These are phyloP conservation scores for Reinhardtius hippoglossoides DNA, from an alignment of 2,113 vertebrate genomes.

Conservation along the genomic window DNA sequence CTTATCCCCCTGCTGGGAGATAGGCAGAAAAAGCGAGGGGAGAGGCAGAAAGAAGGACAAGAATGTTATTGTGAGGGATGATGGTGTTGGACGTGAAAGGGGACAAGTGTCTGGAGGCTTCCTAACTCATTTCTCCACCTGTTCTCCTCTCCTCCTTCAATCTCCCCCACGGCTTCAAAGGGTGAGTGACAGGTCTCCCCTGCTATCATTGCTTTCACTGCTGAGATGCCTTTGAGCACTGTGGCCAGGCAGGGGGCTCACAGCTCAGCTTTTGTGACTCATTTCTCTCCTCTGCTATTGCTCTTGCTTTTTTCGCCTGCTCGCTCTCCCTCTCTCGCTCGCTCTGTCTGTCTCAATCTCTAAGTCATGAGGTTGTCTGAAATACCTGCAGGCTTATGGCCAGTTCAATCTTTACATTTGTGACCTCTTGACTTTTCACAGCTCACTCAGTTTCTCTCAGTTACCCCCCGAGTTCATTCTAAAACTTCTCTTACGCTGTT, in stretches of 20 bases:
- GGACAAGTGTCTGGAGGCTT: conserved; percentile 77
- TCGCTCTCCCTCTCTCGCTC: conserved; percentile 10
- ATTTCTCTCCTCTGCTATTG: conserved; percentile 42
- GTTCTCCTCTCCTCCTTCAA: conserved; percentile 31
- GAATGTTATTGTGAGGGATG: conserved; percentile 65
- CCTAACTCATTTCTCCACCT: conserved; percentile 52
- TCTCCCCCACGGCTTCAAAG: conserved; percentile 57
- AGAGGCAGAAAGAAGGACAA: conserved; percentile 49
- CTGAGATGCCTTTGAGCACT: conserved; percentile 66
- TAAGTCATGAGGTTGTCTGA: conserved; percentile 48
- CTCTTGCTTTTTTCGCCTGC: conserved; percentile 13
- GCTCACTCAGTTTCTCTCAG: conserved; percentile 32
- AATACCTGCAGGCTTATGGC: conserved; percentile 49
- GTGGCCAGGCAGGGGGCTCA: conserved; percentile 70
- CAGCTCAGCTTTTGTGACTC: conserved; percentile 66
- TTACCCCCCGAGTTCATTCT: background rate
- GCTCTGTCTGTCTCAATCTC: conserved; percentile 35
- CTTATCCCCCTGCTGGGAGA: conserved; percentile 70
- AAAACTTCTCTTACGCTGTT: background rate
- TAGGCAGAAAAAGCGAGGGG: conserved; percentile 31
- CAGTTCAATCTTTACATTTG: conserved; percentile 63
- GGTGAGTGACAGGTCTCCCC: conserved; percentile 79
- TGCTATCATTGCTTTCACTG: conserved; percentile 68
- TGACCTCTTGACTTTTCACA: conserved; percentile 45
- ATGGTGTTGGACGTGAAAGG: conserved; percentile 74